These are phyloP conservation scores for Thysanoteuthis rhombus DNA, from an alignment of 2,888 invertebrate species.

Conservation along the genomic window DNA sequence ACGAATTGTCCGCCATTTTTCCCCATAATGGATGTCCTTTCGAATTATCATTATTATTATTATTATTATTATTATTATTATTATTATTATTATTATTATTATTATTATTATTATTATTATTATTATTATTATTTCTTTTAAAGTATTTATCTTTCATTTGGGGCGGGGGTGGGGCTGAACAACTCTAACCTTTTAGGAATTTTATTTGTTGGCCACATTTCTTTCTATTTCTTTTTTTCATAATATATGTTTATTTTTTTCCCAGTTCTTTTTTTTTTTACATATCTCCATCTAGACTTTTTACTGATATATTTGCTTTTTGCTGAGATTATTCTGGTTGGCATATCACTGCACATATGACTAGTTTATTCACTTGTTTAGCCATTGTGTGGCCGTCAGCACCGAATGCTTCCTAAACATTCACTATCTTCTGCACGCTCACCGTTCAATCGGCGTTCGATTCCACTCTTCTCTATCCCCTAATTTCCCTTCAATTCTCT, in stretches of 20 bases:
- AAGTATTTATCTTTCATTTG: background rate
- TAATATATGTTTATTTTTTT: background rate
- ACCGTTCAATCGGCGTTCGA: too few species aligned
- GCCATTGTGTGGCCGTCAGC: background rate
- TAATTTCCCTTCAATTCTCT: too few species aligned
- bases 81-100: background rate
- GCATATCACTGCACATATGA: background rate
- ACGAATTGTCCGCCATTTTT: background rate
- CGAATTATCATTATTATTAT: background rate
- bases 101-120: background rate
- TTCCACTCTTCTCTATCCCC: too few species aligned
- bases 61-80: background rate
- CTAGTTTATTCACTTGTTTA: background rate
- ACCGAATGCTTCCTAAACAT: background rate
- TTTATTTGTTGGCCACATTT: background rate
- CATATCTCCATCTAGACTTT: too few species aligned
- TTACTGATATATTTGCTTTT: too few species aligned
- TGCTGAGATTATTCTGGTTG: background rate
- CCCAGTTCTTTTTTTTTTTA: too few species aligned
- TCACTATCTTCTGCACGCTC: background rate
- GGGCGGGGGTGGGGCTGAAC: background rate
- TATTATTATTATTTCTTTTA: background rate
- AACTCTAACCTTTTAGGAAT: background rate
- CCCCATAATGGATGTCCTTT: background rate
- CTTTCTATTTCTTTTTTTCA: background rate